These are phyloP conservation scores for Mus spretus DNA, from an alignment of 2,797 vertebrate genomes.

Conservation along the genomic window DNA sequence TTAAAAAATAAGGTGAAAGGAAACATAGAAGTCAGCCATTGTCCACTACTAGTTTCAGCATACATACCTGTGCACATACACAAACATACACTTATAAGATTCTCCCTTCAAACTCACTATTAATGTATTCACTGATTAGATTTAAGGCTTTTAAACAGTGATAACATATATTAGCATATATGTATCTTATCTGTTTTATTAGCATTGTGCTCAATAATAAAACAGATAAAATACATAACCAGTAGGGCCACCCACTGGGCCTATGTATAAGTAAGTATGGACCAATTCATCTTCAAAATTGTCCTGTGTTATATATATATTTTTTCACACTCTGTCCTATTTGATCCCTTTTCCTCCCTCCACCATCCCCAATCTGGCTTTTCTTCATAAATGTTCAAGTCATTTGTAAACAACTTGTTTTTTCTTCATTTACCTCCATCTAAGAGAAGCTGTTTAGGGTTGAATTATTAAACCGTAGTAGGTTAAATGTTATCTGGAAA, in stretches of 20 bases:
- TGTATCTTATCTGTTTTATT: not conserved
- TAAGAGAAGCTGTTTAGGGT: not conserved
- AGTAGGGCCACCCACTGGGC: not conserved
- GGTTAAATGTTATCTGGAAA: slow-evolving; percentile 2
- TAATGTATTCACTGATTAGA: slow-evolving; percentile 29
- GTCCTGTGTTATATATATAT: not conserved
- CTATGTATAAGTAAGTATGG: not conserved
- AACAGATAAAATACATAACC: not conserved
- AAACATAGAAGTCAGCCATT: too few relatives aligned
- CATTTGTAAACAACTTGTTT: not conserved
- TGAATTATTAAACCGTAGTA: not conserved
- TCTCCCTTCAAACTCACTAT: not conserved
- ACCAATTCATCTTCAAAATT: not conserved
- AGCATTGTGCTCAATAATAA: not conserved
- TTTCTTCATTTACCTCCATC: not conserved
- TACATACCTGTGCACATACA: not conserved
- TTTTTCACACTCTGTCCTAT: not conserved
- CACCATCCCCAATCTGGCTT: not conserved
- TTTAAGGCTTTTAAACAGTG: not conserved
- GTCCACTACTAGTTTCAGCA: not conserved
- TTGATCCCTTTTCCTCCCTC: not conserved
- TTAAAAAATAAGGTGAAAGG: not conserved
- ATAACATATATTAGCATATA: not conserved
- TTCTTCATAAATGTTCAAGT: not conserved
- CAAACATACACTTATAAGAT: not conserved